Evolutionary conservation across 2,888 invertebrate genomes (phyloP).

Genomic region (Phlogophora meticulosa): DNA sequence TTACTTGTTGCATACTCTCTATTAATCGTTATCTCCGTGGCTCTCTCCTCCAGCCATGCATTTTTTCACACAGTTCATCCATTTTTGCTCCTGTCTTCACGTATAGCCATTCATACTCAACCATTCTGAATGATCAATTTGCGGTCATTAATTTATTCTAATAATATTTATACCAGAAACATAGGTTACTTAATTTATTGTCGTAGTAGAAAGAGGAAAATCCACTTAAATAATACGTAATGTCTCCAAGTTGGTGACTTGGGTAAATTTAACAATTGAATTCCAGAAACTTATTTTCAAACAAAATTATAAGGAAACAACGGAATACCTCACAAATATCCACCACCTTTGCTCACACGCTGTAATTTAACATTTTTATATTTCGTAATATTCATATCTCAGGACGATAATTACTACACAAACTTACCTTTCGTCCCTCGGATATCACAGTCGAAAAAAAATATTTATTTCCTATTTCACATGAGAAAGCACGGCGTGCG

Average conservation of each 20-base stretch:
- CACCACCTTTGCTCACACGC: constrained; percentile 7
- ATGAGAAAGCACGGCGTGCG: constrained; percentile 79
- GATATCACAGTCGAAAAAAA: constrained; percentile 61
- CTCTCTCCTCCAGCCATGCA: no score
- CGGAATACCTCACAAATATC: neutral
- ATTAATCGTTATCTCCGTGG: no score
- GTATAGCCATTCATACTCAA: no score
- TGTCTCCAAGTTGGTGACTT: neutral
- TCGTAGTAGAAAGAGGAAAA: neutral
- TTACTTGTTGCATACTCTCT: no score
- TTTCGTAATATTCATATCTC: constrained; percentile 49
- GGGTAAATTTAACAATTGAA: constrained; percentile 1
- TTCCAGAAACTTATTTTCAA: constrained; percentile 5
- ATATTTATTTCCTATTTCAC: constrained; percentile 81
- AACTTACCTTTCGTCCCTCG: constrained; percentile 60
- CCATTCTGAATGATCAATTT: neutral
- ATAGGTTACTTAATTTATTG: neutral
- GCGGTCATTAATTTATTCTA: neutral
- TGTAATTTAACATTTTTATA: constrained; percentile 23
- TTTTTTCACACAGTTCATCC: no score
- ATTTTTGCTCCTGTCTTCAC: no score
- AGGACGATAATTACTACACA: constrained; percentile 57
- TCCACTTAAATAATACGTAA: neutral
- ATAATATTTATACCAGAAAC: neutral
- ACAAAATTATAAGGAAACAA: constrained; percentile 13